A percentile compares a stretch with the other conserved stretches of the same genome.
These are phyloP conservation scores for Choloepus hoffmanni DNA, from an alignment of 2,113 vertebrate genomes.

Conservation along the genomic window DNA sequence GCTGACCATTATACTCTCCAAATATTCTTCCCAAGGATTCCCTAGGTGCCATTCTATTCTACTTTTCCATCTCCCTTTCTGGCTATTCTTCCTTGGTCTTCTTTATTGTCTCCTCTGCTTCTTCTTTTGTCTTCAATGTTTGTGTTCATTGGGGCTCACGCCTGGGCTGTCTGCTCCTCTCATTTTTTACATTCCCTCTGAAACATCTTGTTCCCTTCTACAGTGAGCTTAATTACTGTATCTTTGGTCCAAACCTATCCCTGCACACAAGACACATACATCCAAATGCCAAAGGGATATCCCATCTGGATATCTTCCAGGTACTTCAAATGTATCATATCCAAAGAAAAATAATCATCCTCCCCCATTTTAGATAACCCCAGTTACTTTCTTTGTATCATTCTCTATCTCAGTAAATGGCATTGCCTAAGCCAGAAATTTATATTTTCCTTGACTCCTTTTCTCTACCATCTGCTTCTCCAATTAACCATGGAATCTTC, in stretches of 20 bases:
- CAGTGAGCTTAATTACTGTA: neutral
- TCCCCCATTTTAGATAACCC: neutral
- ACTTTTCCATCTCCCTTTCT: neutral
- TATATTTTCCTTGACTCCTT: neutral
- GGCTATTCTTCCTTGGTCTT: neutral
- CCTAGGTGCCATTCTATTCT: neutral
- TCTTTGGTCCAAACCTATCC: neutral
- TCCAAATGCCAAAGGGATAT: neutral
- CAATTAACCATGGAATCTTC: neutral
- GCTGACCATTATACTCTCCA: neutral
- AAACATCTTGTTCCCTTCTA: neutral
- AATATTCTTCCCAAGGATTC: neutral
- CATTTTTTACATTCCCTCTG: neutral
- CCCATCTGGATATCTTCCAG: neutral
- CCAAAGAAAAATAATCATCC: neutral
- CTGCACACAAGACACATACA: neutral
- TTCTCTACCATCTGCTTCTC: neutral
- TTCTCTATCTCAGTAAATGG: neutral
- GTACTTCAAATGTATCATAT: neutral
- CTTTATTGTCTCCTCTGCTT: neutral
- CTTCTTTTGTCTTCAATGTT: neutral
- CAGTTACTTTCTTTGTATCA: neutral
- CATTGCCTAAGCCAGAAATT: neutral
- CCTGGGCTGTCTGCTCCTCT: neutral
- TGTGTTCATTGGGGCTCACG: neutral